Percentiles rank a stretch among this genome's conserved stretches.
Evolutionary conservation across 2,888 invertebrate species (phyloP).

Genomic region (Xestoiulus laeticollis): DNA sequence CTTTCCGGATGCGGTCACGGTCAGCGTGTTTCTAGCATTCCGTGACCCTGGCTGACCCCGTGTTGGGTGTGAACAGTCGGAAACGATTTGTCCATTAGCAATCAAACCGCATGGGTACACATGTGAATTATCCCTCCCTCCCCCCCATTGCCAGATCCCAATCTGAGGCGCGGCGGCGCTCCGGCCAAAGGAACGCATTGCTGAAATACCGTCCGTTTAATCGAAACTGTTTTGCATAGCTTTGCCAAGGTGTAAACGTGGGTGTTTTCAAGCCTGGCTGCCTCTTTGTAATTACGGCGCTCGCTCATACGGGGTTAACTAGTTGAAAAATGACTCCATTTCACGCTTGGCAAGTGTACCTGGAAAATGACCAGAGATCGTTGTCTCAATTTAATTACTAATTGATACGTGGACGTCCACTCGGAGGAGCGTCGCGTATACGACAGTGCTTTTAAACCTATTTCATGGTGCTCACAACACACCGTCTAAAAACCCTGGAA

Average conservation of each 20-base stretch:
- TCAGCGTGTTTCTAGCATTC: neutral
- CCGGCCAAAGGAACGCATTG: neutral
- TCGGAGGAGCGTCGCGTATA: no score
- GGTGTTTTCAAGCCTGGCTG: neutral
- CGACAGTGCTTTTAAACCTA: no score
- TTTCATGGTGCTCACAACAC: no score
- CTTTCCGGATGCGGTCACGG: neutral
- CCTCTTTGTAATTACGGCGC: neutral
- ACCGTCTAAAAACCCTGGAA: no score
- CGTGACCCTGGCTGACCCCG: neutral
- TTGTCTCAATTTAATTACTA: neutral
- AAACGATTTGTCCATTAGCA: neutral
- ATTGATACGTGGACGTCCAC: no score
- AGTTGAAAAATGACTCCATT: neutral
- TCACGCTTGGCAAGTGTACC: neutral
- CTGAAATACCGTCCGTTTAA: neutral
- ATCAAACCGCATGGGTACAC: neutral
- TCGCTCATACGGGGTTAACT: neutral
- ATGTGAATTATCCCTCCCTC: neutral
- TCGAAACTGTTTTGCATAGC: neutral
- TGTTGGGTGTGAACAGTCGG: neutral
- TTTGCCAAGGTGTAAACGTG: neutral
- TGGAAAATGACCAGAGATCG: neutral
- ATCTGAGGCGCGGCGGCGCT: constrained; percentile 2
- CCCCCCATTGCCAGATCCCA: neutral